Base-by-base conservation (phyloP, 2,797 vertebrate genomes). In the Rhodeus uyekii region DNA sequence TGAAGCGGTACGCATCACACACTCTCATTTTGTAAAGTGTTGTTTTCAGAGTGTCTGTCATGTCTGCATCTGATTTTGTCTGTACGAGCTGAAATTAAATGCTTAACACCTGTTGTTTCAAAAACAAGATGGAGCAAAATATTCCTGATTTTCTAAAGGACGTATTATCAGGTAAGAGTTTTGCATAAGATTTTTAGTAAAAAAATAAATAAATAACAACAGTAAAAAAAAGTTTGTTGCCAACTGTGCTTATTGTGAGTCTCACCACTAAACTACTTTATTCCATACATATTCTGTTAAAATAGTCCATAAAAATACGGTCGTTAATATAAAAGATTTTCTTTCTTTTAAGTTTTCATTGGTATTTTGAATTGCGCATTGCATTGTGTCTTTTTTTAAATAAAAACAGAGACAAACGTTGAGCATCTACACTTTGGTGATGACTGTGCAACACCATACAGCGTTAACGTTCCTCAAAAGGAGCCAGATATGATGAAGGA, bases 141-240 rank as follows among this genome's bases (percentile, higher is more conserved):
- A 69, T 92, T 77, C 63, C 88, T n/a, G 91, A 94, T 87, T 84
- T 92, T 42, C 83, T 92, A 0, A 86, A 69, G 22, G 91, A 90
- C 84, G 89, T 86, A 60, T 93, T 93, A 85, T 79, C 92, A 90
- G 94, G 94, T 94, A 90, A 91, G 90, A 38, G 27, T 65, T 27
- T 64, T 58, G 8, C 39, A 24, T 48, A n/a, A 69, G 38, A 46
- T 9, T 12, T 22, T 36, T 67, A 5, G 5, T 65, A n/a, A n/a
- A n/a, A n/a, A n/a, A n/a, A n/a, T n/a, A n/a, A n/a, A n/a, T n/a
- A n/a, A n/a, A n/a, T n/a, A n/a, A n/a, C n/a, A n/a, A n/a, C n/a
- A n/a, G 9, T 29, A 8, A 34, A 3, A 72, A 67, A 19, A 39
- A 39, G 2, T 24, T 34, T 79, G 4, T 44, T 60, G 13, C 5